Evolutionary conservation across 2,113 vertebrate species (phyloP).

Genomic region (Heteronetta atricapilla): DNA sequence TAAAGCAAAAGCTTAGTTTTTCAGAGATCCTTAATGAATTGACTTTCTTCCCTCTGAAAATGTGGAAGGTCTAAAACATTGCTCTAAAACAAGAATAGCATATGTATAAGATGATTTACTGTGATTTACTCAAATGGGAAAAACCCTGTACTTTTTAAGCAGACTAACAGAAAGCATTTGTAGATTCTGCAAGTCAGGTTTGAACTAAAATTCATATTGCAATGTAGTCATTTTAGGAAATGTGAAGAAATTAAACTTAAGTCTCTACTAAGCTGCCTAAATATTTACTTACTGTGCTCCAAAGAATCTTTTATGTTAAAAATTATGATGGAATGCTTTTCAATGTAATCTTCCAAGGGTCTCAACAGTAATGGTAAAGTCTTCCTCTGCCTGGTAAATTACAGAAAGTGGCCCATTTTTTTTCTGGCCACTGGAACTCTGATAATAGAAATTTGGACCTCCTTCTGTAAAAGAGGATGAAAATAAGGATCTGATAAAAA

Average conservation of each 20-base stretch:
- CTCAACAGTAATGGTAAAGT: neutral
- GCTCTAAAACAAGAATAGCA: neutral
- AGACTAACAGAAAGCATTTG: neutral
- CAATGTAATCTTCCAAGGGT: neutral
- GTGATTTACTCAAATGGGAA: neutral
- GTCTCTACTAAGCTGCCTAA: neutral
- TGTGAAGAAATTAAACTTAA: neutral
- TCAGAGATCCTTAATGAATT: neutral
- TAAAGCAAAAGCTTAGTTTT: neutral
- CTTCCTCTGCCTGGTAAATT: neutral
- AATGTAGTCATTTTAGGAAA: neutral
- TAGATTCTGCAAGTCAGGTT: neutral
- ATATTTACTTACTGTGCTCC: constrained; percentile 12
- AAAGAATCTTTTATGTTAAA: neutral
- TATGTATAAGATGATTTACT: neutral
- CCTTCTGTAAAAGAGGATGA: neutral
- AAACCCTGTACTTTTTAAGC: neutral
- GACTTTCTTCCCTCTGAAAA: neutral
- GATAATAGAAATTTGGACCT: neutral
- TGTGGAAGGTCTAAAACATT: neutral
- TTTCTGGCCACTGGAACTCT: neutral
- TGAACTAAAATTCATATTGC: neutral
- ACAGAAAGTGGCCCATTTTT: neutral
- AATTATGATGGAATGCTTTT: neutral
- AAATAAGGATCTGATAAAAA: neutral